Percentiles rank a stretch among this genome's conserved stretches.
Evolutionary conservation across 2,797 vertebrate genomes (phyloP).

Genomic region (Euthynnus affinis): DNA sequence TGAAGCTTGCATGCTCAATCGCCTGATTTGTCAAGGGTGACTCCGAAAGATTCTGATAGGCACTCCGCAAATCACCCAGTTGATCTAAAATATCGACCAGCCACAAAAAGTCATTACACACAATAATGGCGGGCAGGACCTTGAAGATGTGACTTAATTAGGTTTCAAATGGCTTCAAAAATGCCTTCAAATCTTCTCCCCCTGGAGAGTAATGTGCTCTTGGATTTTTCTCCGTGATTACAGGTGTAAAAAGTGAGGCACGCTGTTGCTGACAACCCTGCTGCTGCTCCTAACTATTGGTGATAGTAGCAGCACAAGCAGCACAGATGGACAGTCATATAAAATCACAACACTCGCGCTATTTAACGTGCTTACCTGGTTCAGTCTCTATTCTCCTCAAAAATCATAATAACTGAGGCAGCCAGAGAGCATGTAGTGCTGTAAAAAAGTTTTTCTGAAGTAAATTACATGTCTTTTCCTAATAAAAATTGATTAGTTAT

Average conservation of each 20-base stretch:
- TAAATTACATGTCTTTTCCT: constrained; percentile 44
- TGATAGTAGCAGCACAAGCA: constrained; percentile 26
- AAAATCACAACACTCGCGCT: constrained; percentile 23
- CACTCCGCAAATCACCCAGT: constrained; percentile 88
- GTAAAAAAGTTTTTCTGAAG: constrained; percentile 20
- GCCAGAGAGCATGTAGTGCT: constrained; percentile 4
- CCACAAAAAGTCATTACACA: constrained; percentile 89
- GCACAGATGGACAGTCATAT: constrained; percentile 9
- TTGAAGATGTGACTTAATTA: constrained; percentile 90
- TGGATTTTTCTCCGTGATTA: constrained; percentile 67
- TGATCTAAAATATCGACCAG: constrained; percentile 91
- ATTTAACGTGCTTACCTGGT: constrained; percentile 46
- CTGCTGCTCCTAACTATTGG: constrained; percentile 28
- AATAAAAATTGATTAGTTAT: constrained; percentile 65
- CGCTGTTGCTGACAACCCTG: constrained; percentile 36
- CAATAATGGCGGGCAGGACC: constrained; percentile 88
- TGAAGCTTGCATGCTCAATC: constrained; percentile 85
- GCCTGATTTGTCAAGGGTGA: constrained; percentile 88
- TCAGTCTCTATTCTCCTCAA: constrained; percentile 22
- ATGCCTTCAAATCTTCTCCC: constrained; percentile 76
- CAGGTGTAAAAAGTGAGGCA: constrained; percentile 61
- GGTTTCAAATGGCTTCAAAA: constrained; percentile 86
- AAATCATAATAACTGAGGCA: constrained; percentile 40
- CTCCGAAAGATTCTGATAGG: constrained; percentile 88
- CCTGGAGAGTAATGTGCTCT: constrained; percentile 64